These are phyloP conservation scores for Malurus leucopterus DNA, from an alignment of 2,797 vertebrate species.

Conservation along the genomic window DNA sequence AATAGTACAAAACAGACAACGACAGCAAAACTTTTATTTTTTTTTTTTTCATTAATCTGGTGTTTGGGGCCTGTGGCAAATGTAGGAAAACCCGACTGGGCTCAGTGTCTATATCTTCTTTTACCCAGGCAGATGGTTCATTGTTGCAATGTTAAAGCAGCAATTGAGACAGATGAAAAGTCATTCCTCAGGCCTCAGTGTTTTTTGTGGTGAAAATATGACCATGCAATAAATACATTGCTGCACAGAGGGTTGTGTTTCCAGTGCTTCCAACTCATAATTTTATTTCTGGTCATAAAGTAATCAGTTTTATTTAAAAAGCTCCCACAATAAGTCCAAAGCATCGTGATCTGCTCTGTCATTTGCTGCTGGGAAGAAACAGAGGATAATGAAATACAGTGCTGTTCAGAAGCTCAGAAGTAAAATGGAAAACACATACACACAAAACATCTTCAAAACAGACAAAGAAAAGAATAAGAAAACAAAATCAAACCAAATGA, in stretches of 20 bases:
- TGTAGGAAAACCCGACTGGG: neutral
- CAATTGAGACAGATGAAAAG: neutral
- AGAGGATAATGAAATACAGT: neutral
- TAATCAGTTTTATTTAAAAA: neutral
- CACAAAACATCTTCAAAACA: neutral
- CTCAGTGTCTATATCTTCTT: neutral
- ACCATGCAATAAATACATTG: neutral
- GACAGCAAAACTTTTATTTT: neutral
- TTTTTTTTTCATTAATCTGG: fast-evolving
- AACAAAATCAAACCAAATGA: neutral
- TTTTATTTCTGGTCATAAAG: neutral
- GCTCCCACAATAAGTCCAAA: neutral
- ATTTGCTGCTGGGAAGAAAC: neutral
- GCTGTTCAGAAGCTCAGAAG: neutral
- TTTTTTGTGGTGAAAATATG: neutral
- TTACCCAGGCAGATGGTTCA: neutral
- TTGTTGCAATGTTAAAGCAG: neutral
- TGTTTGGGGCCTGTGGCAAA: neutral
- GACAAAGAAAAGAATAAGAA: neutral
- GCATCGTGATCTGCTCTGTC: neutral
- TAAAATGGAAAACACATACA: neutral
- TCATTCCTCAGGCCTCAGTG: neutral
- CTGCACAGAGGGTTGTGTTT: neutral
- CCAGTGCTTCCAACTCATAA: neutral
- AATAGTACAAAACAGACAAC: neutral